Conservation (phyloP, 2,797 vertebrate species). For the Ctenochaetus hawaiiensis region DNA sequence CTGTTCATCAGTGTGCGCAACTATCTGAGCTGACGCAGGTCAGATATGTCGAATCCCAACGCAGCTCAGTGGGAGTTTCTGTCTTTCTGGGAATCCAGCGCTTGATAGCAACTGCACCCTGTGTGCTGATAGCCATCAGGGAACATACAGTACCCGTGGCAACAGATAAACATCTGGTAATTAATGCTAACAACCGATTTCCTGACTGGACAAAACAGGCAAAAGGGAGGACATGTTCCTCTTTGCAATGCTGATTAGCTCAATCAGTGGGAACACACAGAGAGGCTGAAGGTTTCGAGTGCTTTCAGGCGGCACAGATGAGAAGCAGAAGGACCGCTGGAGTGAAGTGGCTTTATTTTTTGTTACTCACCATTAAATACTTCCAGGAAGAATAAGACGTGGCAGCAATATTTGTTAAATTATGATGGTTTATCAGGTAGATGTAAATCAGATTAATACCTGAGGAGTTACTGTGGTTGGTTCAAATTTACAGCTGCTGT, state of each 20-base stretch:
- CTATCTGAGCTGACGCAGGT: constrained; percentile 9
- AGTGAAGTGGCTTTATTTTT: constrained; percentile 11
- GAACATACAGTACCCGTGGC: constrained; percentile 37
- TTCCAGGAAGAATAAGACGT: constrained; percentile 4
- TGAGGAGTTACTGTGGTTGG: constrained; percentile 36
- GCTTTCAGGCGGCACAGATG: constrained; percentile 18
- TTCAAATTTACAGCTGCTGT: constrained; percentile 33
- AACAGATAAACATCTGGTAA: constrained; percentile 59
- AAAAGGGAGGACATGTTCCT: constrained; percentile 46
- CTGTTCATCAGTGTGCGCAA: constrained; percentile 20
- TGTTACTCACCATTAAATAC: constrained; percentile 25
- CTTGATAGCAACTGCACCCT: neutral
- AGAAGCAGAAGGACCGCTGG: constrained; percentile 13
- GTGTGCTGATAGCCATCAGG: constrained; percentile 33
- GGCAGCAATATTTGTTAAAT: neutral
- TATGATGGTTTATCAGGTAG: constrained; percentile 13
- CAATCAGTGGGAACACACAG: constrained; percentile 35
- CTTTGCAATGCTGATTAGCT: constrained; percentile 34
- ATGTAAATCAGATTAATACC: constrained; percentile 18
- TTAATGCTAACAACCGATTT: constrained; percentile 60
- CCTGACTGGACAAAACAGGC: constrained; percentile 50
- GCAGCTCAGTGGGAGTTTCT: neutral
- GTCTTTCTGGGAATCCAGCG: neutral
- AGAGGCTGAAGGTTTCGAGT: constrained; percentile 28
- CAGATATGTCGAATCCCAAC: neutral